Evolutionary conservation across 2,888 invertebrate species (phyloP).

Genomic region (Lasioglossum vierecki): DNA sequence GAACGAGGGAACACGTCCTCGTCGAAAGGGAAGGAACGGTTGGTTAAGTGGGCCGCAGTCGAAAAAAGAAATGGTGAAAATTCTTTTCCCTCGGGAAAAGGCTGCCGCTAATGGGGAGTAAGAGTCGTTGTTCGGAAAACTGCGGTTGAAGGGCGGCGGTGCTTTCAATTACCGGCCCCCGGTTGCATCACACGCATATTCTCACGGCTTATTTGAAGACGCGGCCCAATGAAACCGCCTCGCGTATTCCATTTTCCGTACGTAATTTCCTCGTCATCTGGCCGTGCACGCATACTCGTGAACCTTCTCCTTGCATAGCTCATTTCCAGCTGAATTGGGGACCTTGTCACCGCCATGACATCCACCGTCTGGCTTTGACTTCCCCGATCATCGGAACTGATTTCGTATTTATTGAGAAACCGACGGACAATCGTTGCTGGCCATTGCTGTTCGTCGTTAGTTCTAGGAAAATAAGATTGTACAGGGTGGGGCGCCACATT

Average conservation of each 20-base stretch:
- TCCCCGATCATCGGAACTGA: conserved; percentile 28
- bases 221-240: conserved; percentile 44
- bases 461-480: conserved; percentile 4
- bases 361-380: conserved; percentile 32
- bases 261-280: conserved; percentile 66
- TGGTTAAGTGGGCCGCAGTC: conserved; percentile 29
- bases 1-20: not conserved
- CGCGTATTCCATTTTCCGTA: conserved; percentile 60
- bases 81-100: not conserved
- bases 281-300: conserved; percentile 10
- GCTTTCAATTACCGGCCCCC: conserved; percentile 68
- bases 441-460: not conserved
- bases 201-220: conserved; percentile 53
- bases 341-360: conserved; percentile 37
- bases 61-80: not conserved
- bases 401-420: conserved; percentile 16
- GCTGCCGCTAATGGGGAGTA: conserved; percentile 13
- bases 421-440: not conserved
- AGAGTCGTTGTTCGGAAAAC: conserved; percentile 30
- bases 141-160: conserved; percentile 31
- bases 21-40: not conserved
- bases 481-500: too few species aligned
- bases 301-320: conserved; percentile 38
- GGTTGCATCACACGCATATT: conserved; percentile 60
- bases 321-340: conserved; percentile 58